Evolutionary conservation across 2,888 invertebrate species (phyloP).

Genomic region (Drosophila anomelani): DNA sequence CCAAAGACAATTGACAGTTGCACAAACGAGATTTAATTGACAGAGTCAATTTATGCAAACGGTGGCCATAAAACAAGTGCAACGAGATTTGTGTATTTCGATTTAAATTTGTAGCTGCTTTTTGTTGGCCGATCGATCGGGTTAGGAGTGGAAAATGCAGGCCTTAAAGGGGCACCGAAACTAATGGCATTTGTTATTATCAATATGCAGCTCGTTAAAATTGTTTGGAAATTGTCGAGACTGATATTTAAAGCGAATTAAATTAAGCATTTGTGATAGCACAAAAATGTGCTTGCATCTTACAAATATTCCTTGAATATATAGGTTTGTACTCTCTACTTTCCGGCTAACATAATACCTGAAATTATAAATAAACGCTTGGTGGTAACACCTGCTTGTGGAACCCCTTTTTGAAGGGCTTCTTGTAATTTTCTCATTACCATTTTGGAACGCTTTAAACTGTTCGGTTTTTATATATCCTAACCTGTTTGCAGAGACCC

Average conservation of each 20-base stretch:
- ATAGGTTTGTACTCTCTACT: background rate
- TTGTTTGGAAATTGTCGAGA: conserved; percentile 8
- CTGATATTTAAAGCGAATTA: background rate
- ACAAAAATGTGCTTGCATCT: background rate
- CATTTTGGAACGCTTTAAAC: conserved; percentile 22
- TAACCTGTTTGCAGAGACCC: conserved; percentile 27
- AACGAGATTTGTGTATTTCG: conserved; percentile 41
- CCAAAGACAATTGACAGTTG: conserved; percentile 69
- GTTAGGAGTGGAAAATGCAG: conserved; percentile 15
- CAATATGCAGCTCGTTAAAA: conserved; percentile 17
- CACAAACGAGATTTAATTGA: conserved; percentile 72
- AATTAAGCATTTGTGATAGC: background rate
- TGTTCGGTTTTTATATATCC: background rate
- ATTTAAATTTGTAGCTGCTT: conserved; percentile 32
- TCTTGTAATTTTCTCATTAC: conserved; percentile 26
- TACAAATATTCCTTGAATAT: background rate
- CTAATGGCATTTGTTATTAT: conserved; percentile 13
- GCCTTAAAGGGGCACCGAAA: conserved; percentile 19
- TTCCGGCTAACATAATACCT: conserved; percentile 13
- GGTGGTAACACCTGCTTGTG: conserved; percentile 17
- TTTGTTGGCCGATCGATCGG: conserved; percentile 8
- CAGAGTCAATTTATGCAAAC: conserved; percentile 78
- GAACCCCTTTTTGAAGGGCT: conserved; percentile 23
- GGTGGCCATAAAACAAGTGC: conserved; percentile 60
- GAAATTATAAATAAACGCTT: conserved; percentile 24